phyloP scores from a whole-genome alignment of 2,888 invertebrate genomes.

The Phania funesta region DNA sequence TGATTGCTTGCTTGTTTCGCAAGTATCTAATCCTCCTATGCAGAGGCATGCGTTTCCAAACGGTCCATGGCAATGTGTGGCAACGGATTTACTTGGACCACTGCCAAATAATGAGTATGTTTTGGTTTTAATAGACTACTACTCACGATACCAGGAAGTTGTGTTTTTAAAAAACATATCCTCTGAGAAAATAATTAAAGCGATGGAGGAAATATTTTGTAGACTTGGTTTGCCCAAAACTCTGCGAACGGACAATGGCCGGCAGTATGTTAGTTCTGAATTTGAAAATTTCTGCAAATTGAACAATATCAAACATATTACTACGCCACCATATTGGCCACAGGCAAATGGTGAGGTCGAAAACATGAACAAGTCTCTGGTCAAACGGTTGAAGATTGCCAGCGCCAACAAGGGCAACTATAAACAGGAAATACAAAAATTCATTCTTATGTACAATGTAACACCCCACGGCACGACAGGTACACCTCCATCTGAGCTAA shows the following conservation, averaged over 20 bases:
- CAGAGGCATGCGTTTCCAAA: conserved; percentile 41
- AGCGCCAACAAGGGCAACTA: background rate
- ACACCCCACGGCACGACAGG: background rate
- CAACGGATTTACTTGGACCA: no score
- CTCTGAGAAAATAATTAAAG: no score
- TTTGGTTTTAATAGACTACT: no score
- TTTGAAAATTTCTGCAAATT: conserved; percentile 64
- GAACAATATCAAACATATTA: no score
- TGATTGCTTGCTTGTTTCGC: no score
- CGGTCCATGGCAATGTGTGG: conserved; percentile 54
- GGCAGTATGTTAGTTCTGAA: conserved; percentile 64
- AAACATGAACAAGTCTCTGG: background rate
- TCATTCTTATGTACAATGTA: background rate
- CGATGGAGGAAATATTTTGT: no score
- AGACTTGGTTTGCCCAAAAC: no score
- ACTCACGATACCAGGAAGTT: no score
- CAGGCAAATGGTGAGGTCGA: conserved; percentile 54
- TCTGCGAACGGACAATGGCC: no score
- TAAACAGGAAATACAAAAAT: background rate
- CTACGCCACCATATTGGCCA: conserved; percentile 41
- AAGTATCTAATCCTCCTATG: conserved; percentile 14
- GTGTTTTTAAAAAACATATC: no score
- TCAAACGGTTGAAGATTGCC: background rate
- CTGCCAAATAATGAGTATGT: no score
- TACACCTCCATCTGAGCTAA: background rate